Evolutionary conservation across 2,113 vertebrate genomes (phyloP), one percentile per base, ranked within the genome.

Genomic region (Mola mola): DNA sequence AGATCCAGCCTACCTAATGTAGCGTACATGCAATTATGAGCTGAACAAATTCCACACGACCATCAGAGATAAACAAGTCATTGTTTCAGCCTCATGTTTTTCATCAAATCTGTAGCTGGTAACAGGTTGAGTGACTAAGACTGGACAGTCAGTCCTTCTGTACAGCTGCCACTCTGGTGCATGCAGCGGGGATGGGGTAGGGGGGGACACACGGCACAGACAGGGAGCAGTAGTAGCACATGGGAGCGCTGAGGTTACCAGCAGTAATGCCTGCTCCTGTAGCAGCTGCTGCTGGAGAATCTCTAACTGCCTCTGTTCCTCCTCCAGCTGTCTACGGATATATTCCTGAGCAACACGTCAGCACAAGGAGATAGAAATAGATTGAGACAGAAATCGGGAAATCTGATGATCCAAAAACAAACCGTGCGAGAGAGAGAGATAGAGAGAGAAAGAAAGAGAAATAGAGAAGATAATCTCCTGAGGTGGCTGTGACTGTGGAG

Each of bases 251-350:
- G 75, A 72, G 84, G 92, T 98, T 98, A 98, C 96, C 96, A 98
- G 94, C 92, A 98, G 94, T 89, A 98, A 95, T 0, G 96, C 96
- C 88, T 98, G 96, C 80, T 98, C 96, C 92, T 98, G 96, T 89
- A 98, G 93, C 77, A 98, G 94, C 88, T 98, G 96, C 88, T 98
- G 96, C 92, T 98, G 96, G 86, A 98, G 93, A 88, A 98, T 98
- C 94, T 98, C 96, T 94, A 98, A 95, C 93, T 98, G 96, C 69
- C 96, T 97, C 90, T 98, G 96, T 81, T 98, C 96, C 87, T 98
- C 96, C 88, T 98, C 96, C 94, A 98, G 92, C 94, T 98, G 96
- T 83, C 96, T 95, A 92, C 96, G 96, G 92, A 98, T 98, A 94
- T 96, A 98, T 73, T 98, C 96, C 96, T 98, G 94, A 91, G 93